Base-by-base conservation (phyloP, 2,888 invertebrate species). In the Pherbina coryleti region DNA sequence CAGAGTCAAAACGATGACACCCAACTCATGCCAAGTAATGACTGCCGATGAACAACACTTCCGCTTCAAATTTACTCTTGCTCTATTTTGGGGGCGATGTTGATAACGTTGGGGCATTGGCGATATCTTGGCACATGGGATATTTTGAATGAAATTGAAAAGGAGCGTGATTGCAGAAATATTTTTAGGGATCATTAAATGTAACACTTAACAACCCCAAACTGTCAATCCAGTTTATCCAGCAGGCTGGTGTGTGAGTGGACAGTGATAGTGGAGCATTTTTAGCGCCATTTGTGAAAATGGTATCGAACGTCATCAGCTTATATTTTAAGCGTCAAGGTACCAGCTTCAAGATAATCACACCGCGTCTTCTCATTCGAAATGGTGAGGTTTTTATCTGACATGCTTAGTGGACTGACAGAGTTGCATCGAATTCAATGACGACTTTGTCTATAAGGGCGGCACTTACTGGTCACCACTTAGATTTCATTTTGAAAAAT, bases 141-240 rank as follows among this genome's bases (percentile, higher is more conserved):
- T 66, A 25, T 17, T 53, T 66, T 55, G 66, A 75, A 53, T 66
- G 66, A 37, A 66, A 75, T 34, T 34, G 75, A 75, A 75, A 64
- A 53, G 66, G 80, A 82, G 81, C 81, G 79, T 80, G 80, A 83
- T 83, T 82, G 79, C 81, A 77, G 75, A 81, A 80, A 83, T 82
- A 81, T 83, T 83, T 84, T 82, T 82, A 82, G 84, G 82, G 85
- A 84, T 87, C 85, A 85, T 87, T 85, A 86, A 84, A 83, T 84
- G 79, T 81, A 79, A 84, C 82, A 82, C 81, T 84, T 84, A 77
- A 84, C 82, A 83, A 80, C 80, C 80, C 81, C 79, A 82, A 84
- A 84, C 82, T 86, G 85, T 85, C 86, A 84, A 83, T 84, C 79
- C 81, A 82, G 83, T 82, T 82, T 84, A 76, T 79, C 53, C 72